A percentile compares a stretch with the other conserved stretches of the same genome.
These are phyloP conservation scores for Listronotus bonariensis DNA, from an alignment of 1,140 invertebrate genomes.

Conservation along the genomic window DNA sequence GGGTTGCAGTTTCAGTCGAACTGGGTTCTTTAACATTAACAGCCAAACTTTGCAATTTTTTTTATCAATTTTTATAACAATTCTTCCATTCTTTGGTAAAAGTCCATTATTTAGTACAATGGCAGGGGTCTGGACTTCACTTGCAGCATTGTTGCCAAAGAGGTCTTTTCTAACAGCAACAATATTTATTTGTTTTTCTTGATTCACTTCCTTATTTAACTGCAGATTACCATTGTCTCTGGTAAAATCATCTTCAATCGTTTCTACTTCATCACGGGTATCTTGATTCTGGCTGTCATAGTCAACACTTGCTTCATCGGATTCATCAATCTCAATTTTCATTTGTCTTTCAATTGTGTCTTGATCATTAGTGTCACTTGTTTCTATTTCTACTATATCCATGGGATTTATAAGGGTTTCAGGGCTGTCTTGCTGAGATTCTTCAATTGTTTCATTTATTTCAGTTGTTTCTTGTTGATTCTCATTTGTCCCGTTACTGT, in stretches of 20 bases:
- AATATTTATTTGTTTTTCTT: conserved; percentile 3
- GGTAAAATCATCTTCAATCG: neutral
- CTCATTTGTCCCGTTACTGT: neutral
- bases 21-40: neutral
- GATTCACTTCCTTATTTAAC: neutral
- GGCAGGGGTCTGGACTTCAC: neutral
- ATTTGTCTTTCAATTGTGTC: conserved; percentile 6
- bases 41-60: conserved; percentile 11
- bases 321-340: conserved; percentile 11
- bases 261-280: neutral
- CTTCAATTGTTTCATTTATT: neutral
- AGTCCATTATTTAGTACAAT: conserved; percentile 16
- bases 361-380: conserved; percentile 8
- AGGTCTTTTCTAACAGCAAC: conserved; percentile 25
- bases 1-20: neutral
- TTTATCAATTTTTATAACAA: conserved; percentile 25
- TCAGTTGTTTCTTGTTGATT: neutral
- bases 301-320: conserved; percentile 3
- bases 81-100: conserved; percentile 21
- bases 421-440: neutral
- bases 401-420: neutral
- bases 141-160: conserved; percentile 5
- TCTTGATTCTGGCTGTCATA: conserved; percentile 5
- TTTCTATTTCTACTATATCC: neutral
- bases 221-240: neutral